Percentiles rank a stretch among this genome's conserved stretches.
These are phyloP conservation scores for Rhodeus uyekii DNA, from an alignment of 2,797 vertebrate genomes.

Conservation along the genomic window DNA sequence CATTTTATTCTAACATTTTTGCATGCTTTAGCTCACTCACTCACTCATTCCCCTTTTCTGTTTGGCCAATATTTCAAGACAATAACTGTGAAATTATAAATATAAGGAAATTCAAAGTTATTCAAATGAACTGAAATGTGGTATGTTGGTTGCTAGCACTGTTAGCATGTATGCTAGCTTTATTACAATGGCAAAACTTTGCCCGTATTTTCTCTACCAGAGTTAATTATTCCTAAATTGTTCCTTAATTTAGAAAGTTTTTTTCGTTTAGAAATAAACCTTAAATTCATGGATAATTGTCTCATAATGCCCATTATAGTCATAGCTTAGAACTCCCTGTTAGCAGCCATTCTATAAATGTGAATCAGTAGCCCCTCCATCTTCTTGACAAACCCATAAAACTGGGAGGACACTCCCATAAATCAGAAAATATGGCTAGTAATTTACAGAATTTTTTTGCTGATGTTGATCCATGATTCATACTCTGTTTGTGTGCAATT, in stretches of 20 bases:
- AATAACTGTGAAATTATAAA: not conserved
- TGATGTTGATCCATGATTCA: conserved; percentile 41
- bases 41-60: not conserved
- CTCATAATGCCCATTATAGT: not conserved
- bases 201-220: not conserved
- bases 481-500: conserved; percentile 33
- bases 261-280: not conserved
- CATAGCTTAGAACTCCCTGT: not conserved
- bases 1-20: not conserved
- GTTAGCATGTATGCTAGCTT: not conserved
- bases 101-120: not conserved
- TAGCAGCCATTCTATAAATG: conserved; percentile 27
- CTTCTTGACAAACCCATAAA: conserved; percentile 42
- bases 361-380: conserved; percentile 7
- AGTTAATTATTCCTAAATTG: not conserved
- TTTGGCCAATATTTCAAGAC: not conserved
- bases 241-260: not conserved
- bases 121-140: not conserved
- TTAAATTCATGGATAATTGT: not conserved
- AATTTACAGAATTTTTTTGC: conserved; percentile 52
- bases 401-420: conserved; percentile 41
- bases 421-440: conserved; percentile 38
- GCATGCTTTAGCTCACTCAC: not conserved
- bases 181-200: not conserved
- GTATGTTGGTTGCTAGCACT: not conserved